These are phyloP conservation scores for Arnoldichthys spilopterus DNA, from an alignment of 2,797 vertebrate genomes.

Conservation along the genomic window DNA sequence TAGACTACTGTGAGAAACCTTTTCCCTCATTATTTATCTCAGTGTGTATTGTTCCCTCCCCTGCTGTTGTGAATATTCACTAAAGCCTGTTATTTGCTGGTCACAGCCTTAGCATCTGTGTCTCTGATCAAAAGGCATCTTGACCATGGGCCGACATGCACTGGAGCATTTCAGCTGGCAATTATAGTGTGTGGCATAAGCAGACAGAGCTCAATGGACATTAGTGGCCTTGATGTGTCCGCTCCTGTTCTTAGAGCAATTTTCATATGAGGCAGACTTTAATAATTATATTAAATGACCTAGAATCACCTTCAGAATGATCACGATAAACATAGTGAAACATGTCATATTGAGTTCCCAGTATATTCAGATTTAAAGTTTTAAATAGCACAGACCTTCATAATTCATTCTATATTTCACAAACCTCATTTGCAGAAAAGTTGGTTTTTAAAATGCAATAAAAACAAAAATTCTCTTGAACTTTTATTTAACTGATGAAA, in stretches of 20 bases:
- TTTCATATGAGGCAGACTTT: neutral
- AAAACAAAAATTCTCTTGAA: too few relatives aligned
- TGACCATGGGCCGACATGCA: slow-evolving; percentile 3
- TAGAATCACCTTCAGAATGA: too few relatives aligned
- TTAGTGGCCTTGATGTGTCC: neutral
- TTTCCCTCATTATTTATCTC: neutral
- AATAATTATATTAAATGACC: neutral
- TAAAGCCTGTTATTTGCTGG: neutral
- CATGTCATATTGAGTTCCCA: too few relatives aligned
- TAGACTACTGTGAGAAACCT: neutral
- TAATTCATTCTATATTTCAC: too few relatives aligned
- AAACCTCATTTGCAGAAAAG: too few relatives aligned
- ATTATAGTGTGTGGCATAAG: neutral
- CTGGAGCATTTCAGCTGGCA: neutral
- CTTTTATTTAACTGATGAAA: too few relatives aligned
- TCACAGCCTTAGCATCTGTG: neutral
- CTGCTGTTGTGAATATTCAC: neutral
- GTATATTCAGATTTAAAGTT: too few relatives aligned
- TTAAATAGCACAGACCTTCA: too few relatives aligned
- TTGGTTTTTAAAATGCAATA: too few relatives aligned
- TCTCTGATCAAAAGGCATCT: slow-evolving; percentile 15
- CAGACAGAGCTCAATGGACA: neutral
- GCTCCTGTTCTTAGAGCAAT: neutral
- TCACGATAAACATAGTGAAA: too few relatives aligned
- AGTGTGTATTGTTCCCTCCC: neutral